Conservation (phyloP, 2,888 invertebrate genomes). For the Scaptodrosophila latifasciaeformis region DNA sequence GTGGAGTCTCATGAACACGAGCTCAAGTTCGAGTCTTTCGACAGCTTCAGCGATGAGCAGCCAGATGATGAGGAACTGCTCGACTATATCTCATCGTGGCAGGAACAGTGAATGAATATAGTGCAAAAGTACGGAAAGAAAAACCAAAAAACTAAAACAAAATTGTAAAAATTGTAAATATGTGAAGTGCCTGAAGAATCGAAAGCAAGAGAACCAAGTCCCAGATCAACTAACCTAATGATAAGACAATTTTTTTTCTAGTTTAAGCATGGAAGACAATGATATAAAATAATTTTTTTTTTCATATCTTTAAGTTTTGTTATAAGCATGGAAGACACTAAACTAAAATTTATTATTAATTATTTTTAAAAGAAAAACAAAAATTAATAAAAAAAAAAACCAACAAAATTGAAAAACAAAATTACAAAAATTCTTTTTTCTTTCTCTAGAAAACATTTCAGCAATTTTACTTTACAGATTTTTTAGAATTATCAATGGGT, state of each 20-base stretch:
- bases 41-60: constrained; percentile 89
- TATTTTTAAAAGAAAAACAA: constrained; percentile 52
- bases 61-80: constrained; percentile 93
- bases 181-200: constrained; percentile 63
- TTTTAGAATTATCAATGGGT: neutral
- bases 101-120: constrained; percentile 74
- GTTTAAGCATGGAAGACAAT: constrained; percentile 72
- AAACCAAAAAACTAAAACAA: constrained; percentile 7
- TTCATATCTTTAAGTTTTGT: constrained; percentile 52
- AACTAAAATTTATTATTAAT: constrained; percentile 52
- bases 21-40: constrained; percentile 79
- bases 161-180: constrained; percentile 58
- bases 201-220: constrained; percentile 37
- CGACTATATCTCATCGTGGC: constrained; percentile 77
- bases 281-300: constrained; percentile 68
- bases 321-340: constrained; percentile 73
- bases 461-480: too few relatives aligned
- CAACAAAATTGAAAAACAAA: constrained; percentile 29
- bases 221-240: constrained; percentile 36
- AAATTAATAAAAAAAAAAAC: constrained; percentile 27
- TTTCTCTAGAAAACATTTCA: neutral
- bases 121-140: constrained; percentile 3
- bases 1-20: constrained; percentile 33
- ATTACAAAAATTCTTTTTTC: constrained; percentile 26
- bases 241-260: constrained; percentile 36